Evolutionary conservation across 2,113 vertebrate species (phyloP).

Genomic region (Sapajus apella): DNA sequence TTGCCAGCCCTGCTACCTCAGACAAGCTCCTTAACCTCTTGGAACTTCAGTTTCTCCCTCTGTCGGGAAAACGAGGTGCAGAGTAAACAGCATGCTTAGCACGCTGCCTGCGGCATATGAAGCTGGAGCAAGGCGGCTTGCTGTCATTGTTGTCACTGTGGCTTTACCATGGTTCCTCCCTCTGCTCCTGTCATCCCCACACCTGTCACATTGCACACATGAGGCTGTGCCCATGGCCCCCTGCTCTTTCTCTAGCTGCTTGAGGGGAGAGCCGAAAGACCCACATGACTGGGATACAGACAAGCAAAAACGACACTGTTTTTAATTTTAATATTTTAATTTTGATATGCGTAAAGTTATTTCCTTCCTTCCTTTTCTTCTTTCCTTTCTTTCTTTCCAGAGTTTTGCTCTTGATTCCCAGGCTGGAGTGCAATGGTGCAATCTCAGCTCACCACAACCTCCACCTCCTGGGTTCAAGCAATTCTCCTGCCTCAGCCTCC

Average conservation of each 20-base stretch:
- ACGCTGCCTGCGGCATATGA: rapidly evolving
- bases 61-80: not conserved
- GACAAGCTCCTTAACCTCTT: not conserved
- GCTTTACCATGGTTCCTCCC: not conserved
- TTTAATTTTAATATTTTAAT: not conserved
- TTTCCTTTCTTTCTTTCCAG: no score
- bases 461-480: no score
- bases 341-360: not conserved
- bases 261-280: not conserved
- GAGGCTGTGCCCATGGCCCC: not conserved
- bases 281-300: not conserved
- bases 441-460: no score
- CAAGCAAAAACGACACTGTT: not conserved
- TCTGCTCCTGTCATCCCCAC: not conserved
- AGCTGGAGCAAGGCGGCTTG: not conserved
- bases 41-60: not conserved
- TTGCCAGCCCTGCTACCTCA: not conserved
- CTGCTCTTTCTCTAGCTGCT: not conserved
- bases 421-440: no score
- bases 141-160: no score
- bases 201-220: not conserved
- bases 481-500: no score
- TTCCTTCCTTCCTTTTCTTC: not conserved
- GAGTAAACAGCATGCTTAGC: not conserved
- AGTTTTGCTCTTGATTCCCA: no score